phyloP scores from a whole-genome alignment of 1,140 invertebrate species.

The Anastrepha obliqua region DNA sequence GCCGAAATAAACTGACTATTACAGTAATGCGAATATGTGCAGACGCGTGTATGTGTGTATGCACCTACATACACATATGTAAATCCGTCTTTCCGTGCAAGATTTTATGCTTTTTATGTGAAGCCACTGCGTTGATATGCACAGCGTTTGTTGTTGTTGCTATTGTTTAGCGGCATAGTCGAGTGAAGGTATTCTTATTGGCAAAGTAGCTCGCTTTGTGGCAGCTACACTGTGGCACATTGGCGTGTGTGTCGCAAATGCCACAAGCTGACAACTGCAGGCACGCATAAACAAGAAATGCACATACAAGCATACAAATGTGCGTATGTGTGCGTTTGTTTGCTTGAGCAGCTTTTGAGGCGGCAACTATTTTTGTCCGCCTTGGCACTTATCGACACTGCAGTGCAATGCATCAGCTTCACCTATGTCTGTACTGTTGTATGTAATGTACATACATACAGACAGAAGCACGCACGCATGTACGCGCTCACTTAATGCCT shows the following conservation, averaged over 20 bases:
- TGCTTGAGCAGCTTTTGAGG: not conserved
- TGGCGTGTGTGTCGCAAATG: conserved; percentile 2
- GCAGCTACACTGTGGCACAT: conserved; percentile 11
- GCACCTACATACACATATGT: too few species aligned
- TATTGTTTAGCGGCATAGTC: not conserved
- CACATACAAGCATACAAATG: not conserved
- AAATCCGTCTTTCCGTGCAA: too few species aligned
- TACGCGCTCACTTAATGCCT: not conserved
- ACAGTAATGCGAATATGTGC: not conserved
- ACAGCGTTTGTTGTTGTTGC: not conserved
- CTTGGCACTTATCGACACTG: conserved; percentile 48
- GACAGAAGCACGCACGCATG: not conserved
- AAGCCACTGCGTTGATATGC: too few species aligned
- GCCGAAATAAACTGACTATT: conserved; percentile 33
- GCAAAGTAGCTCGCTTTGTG: conserved; percentile 20
- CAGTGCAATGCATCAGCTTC: conserved; percentile 32
- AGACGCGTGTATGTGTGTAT: too few species aligned
- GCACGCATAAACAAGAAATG: not conserved
- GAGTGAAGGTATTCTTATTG: conserved; percentile 15
- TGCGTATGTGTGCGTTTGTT: not conserved
- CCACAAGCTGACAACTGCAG: conserved; percentile 17
- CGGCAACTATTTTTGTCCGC: conserved; percentile 41
- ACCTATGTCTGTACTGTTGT: not conserved
- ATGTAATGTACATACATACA: not conserved
- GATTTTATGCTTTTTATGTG: too few species aligned